Evolutionary conservation across 30 jellyfish, hydroid and myxozoan species (phyloP), one percentile per base, ranked within the genome.

Genomic region (Hydra vulgaris): DNA sequence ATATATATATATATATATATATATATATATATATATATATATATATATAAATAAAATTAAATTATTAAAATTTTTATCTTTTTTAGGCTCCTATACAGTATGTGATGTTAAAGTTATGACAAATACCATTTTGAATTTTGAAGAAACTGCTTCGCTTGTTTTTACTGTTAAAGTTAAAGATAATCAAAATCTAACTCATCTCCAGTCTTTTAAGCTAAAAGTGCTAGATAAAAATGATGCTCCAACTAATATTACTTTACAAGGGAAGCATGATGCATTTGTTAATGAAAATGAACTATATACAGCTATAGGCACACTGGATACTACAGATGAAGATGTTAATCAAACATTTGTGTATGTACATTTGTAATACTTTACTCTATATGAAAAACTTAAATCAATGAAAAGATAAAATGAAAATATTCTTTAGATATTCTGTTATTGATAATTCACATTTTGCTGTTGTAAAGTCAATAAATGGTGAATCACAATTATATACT

Each of bases 131-230:
- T 27, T 90, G 18, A 66, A 90, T 66, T 90, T 66, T 84, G 97
- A 90, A 66, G 53, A 25, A 16, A 80, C 55, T 18, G 40, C 82
- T 52, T 24, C 68, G 4, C 53, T 25, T 25, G 18, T 80, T 23
- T 53, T 90, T 40, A 68, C 83, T 15, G 84, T 90, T 21, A 86
- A 94, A 17, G 97, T 79, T 52, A 61, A 84, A 23, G 97, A 90
- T 77, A 72, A 56, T 88, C 76, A 83, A 17, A 95, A 94, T 16
- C 56, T 90, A 69, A 80, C 86, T 25, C 89, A 80, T 53, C 55
- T 86, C 18, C 87, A 80, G 61, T 15, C 40, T 22, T 89, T 89
- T 69, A 52, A 61, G 15, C 82, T 89, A 0, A 52, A 76, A 0
- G 80, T 85, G 17, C 52, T 76, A 21, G 95, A 89, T 53, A 74